Evolutionary conservation across 1,140 invertebrate genomes (phyloP).

Genomic region (Rhagoletis pomonella): DNA sequence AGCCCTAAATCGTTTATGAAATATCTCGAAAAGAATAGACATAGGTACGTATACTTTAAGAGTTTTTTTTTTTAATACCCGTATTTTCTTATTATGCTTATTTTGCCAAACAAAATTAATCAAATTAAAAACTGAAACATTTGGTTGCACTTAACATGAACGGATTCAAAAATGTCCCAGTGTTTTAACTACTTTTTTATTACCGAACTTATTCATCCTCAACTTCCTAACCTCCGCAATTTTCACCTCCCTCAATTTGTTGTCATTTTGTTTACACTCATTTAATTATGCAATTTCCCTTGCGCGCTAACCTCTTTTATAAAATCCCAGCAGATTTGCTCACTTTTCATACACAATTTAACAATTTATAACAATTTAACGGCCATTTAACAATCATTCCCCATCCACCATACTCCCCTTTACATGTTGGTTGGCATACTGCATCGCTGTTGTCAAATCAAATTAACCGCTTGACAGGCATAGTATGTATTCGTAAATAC

Average conservation of each 20-base stretch:
- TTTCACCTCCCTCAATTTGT: constrained; percentile 26
- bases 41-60: too few species aligned
- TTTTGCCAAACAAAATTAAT: too few species aligned
- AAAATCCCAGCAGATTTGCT: constrained; percentile 33
- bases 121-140: too few species aligned
- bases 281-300: constrained; percentile 1
- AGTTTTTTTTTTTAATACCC: too few species aligned
- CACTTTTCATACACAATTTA: constrained; percentile 32
- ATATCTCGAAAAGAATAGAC: too few species aligned
- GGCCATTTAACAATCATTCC: constrained; percentile 17
- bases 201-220: too few species aligned
- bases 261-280: neutral
- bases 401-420: neutral
- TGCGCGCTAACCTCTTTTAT: neutral
- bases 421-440: neutral
- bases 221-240: neutral
- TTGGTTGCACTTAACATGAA: too few species aligned
- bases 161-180: too few species aligned
- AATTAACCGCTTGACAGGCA: constrained; percentile 39
- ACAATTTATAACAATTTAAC: constrained; percentile 49
- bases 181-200: too few species aligned
- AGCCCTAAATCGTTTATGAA: too few species aligned
- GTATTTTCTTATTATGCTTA: too few species aligned
- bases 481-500: neutral
- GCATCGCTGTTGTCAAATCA: constrained; percentile 40